These are phyloP conservation scores for Episyrphus balteatus DNA, from an alignment of 1,140 invertebrate genomes.

Conservation along the genomic window DNA sequence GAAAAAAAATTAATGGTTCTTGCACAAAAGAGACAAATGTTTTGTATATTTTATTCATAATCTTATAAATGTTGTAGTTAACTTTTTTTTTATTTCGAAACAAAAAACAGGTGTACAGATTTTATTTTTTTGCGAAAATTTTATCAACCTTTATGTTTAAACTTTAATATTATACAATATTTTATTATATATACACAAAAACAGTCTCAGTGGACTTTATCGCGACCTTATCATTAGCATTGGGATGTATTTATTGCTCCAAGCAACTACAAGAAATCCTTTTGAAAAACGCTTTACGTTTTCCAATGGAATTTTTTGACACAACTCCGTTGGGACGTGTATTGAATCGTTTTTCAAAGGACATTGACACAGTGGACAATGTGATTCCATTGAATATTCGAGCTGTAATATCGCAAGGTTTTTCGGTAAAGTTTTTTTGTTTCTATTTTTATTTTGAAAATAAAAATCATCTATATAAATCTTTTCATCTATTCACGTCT, in stretches of 20 bases:
- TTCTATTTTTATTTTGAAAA: neutral
- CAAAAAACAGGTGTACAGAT: too few species aligned
- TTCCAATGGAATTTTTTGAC: constrained; percentile 68
- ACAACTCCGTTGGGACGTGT: constrained; percentile 63
- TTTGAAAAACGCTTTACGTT: constrained; percentile 49
- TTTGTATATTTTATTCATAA: too few species aligned
- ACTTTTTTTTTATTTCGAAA: too few species aligned
- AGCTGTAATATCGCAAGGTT: constrained; percentile 12
- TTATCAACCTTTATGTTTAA: too few species aligned
- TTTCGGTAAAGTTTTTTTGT: constrained; percentile 21
- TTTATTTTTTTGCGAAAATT: too few species aligned
- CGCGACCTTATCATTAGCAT: constrained; percentile 30
- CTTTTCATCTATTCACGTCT: neutral
- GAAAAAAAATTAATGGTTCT: too few species aligned
- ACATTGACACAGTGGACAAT: constrained; percentile 58
- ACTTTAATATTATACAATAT: too few species aligned
- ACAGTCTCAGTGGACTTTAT: constrained; percentile 36
- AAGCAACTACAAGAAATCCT: constrained; percentile 46
- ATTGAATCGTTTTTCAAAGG: constrained; percentile 65
- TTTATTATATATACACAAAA: neutral
- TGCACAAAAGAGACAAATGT: too few species aligned
- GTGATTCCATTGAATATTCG: constrained; percentile 18
- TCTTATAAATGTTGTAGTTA: too few species aligned
- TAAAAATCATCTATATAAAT: neutral
- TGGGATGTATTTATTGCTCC: constrained; percentile 36